Base-by-base conservation (phyloP, 2,113 vertebrate genomes). In the Platichthys flesus region DNA sequence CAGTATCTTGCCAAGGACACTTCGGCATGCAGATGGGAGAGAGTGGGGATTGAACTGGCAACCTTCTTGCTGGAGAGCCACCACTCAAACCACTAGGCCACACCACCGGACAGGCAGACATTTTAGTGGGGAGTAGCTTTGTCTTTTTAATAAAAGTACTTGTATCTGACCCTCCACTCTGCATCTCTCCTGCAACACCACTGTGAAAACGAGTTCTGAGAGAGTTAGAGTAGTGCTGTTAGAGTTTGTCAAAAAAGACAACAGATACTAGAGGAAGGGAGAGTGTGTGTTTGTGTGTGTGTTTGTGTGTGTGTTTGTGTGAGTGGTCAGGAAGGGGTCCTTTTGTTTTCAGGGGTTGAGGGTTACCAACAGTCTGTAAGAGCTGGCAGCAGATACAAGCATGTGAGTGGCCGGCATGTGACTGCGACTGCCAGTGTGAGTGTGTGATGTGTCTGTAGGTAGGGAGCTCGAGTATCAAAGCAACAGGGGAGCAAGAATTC, bases 321-420 rank as follows among this genome's bases (percentile, higher is more conserved):
- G 20, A 52, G 57, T 47, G 58, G 51, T 78, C 83, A 85, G 81
- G 84, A 88, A 87, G 75, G 63, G 35, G 58, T 72, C 45, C 80
- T 79, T 88, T 89, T 89, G 86, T 90, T 81, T 76, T 26, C 69
- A 82, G 37, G 73, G 85, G 79, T 81, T 63, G 71, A 71, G 76
- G 88, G 75, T 86, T 81, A 83, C 70, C 55, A 76, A 51, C 83
- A 83, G 77, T 85, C 83, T 85, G 73, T 60, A 65, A 67, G 71
- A 84, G 65, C 81, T 83, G 69, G 84, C 83, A 85, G 78, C 31
- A 62, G 57, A 72, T 68, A 67, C 24, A 57, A 67, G 49, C 63
- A 67, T 76, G 71, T 54, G 72, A 85, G 55, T 37, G 13, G 40
- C 59, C 18, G 3, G 31, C 78, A 64, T 56, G 59, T 76, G 59